Conservation (phyloP, 2,888 invertebrate species). For the Panopea generosa region DNA sequence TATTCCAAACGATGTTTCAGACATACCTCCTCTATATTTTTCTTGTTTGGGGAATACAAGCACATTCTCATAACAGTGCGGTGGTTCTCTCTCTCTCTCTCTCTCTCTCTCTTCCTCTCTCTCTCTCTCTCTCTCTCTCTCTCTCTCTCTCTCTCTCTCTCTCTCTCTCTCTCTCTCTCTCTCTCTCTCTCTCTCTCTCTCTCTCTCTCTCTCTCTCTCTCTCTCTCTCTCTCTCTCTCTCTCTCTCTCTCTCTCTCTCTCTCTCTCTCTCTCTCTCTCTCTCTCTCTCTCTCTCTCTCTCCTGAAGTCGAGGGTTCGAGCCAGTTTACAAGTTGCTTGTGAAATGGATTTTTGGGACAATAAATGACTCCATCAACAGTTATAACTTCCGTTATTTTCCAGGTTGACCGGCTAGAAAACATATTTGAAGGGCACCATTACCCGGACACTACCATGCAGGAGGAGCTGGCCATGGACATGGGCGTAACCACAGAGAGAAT, state of each 20-base stretch:
- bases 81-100: too few species aligned
- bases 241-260: background rate
- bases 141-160: too few species aligned
- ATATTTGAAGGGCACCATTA: conserved; percentile 59
- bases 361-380: too few species aligned
- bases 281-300: conserved; percentile 1
- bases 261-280: conserved; percentile 9
- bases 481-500: conserved; percentile 59
- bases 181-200: conserved; percentile 6
- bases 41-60: too few species aligned
- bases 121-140: too few species aligned
- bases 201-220: conserved; percentile 6
- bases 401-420: conserved; percentile 57
- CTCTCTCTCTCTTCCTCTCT: background rate
- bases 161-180: background rate
- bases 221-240: background rate
- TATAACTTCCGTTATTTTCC: too few species aligned
- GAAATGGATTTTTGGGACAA: too few species aligned
- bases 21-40: too few species aligned
- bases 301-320: too few species aligned
- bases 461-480: conserved; percentile 52
- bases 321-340: too few species aligned
- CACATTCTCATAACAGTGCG: too few species aligned
- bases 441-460: conserved; percentile 59
- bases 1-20: too few species aligned